phyloP scores from a whole-genome alignment of 2,113 vertebrate species.

The Prietella phreatophila region DNA sequence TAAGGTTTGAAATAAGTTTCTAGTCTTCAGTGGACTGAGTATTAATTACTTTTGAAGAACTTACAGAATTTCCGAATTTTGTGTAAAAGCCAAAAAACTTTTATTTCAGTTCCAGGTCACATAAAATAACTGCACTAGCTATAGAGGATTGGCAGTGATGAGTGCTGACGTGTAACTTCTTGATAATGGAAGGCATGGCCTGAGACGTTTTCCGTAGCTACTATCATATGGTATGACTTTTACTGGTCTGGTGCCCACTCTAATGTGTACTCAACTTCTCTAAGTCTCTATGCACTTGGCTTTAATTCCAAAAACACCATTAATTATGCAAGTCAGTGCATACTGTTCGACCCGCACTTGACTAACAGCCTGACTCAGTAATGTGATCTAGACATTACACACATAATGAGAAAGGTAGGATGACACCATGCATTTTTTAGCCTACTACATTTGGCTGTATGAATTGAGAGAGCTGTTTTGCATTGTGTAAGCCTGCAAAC shows the following conservation, averaged over 20 bases:
- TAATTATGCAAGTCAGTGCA: constrained; percentile 24
- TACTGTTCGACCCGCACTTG: constrained; percentile 21
- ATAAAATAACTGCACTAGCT: background rate
- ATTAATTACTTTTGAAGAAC: background rate
- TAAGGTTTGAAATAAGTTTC: background rate
- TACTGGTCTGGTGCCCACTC: background rate
- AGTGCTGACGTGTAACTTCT: background rate
- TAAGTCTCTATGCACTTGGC: constrained; percentile 2
- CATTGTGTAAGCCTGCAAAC: background rate
- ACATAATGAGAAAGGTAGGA: background rate
- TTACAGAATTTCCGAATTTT: background rate
- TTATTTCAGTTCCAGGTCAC: background rate
- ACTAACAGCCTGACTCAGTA: constrained; percentile 4
- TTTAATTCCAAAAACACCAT: constrained; percentile 30
- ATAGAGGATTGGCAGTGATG: background rate
- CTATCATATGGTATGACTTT: background rate
- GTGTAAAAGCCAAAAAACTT: background rate
- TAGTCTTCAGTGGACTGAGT: background rate
- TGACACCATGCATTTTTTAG: constrained; percentile 4
- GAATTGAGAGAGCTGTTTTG: background rate
- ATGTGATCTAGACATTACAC: constrained; percentile 22
- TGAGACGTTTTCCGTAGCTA: background rate
- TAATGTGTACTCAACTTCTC: background rate
- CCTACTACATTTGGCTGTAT: background rate
- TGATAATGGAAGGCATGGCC: background rate